A percentile compares a stretch with the other conserved stretches of the same genome.
phyloP scores from a whole-genome alignment of 2,888 invertebrate genomes.

The Galeopsomyia nigrocyanea region DNA sequence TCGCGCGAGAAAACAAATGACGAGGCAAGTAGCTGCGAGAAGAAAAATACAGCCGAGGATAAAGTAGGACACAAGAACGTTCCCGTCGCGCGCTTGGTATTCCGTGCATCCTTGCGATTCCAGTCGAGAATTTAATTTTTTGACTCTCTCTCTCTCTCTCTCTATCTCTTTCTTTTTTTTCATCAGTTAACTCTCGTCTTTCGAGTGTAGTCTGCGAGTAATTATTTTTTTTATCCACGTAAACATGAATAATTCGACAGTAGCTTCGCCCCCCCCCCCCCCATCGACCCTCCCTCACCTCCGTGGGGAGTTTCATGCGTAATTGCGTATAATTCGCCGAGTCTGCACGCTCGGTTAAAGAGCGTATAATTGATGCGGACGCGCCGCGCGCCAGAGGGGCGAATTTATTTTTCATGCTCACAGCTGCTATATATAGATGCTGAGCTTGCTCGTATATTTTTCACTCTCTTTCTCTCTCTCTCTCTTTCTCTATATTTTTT shows the following conservation, averaged over 20 bases:
- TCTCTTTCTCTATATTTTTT: no score
- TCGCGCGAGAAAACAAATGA: constrained; percentile 27
- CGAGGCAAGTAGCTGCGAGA: not conserved
- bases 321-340: constrained; percentile 32
- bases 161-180: constrained; percentile 15
- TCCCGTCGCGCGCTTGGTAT: constrained; percentile 55
- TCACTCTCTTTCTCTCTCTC: no score
- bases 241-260: constrained; percentile 24
- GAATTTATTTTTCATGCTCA: no score
- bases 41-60: constrained; percentile 31
- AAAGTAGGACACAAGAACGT: constrained; percentile 16
- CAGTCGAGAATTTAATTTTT: constrained; percentile 63
- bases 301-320: constrained; percentile 6
- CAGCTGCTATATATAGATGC: no score
- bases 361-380: constrained; percentile 31
- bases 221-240: constrained; percentile 7
- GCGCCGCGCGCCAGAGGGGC: not conserved
- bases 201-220: constrained; percentile 8
- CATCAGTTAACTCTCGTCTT: constrained; percentile 37
- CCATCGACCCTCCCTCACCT: no score
- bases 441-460: no score
- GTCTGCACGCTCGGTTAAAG: not conserved
- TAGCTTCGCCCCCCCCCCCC: no score
- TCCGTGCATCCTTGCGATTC: constrained; percentile 53
- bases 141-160: constrained; percentile 53